A percentile compares a stretch with the other conserved stretches of the same genome.
Evolutionary conservation across 2,797 vertebrate genomes (phyloP).

Genomic region (Etheostoma nigrum): DNA sequence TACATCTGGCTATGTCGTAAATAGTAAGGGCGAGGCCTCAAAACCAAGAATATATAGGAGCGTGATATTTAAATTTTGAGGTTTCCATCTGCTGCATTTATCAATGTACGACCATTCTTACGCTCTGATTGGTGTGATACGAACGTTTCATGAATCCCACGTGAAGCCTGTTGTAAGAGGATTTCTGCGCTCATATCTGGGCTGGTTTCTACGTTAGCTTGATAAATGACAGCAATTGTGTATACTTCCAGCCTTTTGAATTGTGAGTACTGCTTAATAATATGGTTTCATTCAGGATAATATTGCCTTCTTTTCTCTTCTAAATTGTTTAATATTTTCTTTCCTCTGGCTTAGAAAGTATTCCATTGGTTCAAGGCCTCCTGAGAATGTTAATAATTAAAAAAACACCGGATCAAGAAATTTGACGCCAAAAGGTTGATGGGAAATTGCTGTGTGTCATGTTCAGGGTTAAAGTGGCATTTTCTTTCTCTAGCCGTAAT

Average conservation of each 20-base stretch:
- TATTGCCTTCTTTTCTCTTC: neutral
- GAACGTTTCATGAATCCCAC: too few relatives aligned
- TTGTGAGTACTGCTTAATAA: neutral
- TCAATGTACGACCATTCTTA: too few relatives aligned
- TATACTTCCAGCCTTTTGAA: neutral
- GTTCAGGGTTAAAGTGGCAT: slow-evolving; percentile 59
- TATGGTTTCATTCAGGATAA: slow-evolving; percentile 3
- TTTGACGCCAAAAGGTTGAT: slow-evolving; percentile 61
- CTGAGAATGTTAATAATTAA: slow-evolving; percentile 70
- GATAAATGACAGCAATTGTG: neutral
- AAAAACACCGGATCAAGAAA: slow-evolving; percentile 61
- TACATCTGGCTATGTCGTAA: too few relatives aligned
- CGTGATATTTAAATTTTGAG: too few relatives aligned
- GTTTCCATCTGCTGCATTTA: too few relatives aligned
- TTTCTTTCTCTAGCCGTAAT: slow-evolving; percentile 46
- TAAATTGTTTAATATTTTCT: slow-evolving; percentile 1
- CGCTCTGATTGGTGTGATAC: too few relatives aligned
- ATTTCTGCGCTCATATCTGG: too few relatives aligned
- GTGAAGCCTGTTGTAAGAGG: too few relatives aligned
- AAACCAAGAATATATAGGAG: too few relatives aligned
- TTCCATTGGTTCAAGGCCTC: slow-evolving; percentile 45
- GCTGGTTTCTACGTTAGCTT: too few relatives aligned
- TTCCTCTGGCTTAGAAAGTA: slow-evolving; percentile 24
- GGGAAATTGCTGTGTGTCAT: slow-evolving; percentile 71
- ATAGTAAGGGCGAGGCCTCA: too few relatives aligned